Evolutionary conservation across 2,113 vertebrate genomes (phyloP).

Genomic region (Alethe diademata): DNA sequence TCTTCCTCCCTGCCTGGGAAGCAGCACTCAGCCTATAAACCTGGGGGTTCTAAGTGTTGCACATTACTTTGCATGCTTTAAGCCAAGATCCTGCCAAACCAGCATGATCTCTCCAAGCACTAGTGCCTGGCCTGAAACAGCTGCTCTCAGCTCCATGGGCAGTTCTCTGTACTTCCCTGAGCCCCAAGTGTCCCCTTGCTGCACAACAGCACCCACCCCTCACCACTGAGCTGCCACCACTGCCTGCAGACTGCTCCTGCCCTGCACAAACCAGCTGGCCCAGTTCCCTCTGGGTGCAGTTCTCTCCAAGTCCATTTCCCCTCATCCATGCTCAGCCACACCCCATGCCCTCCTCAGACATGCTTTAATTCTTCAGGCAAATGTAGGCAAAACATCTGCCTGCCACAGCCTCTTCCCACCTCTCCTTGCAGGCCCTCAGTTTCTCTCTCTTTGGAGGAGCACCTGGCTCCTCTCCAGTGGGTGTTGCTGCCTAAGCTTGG

Average conservation of each 20-base stretch:
- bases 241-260: background rate
- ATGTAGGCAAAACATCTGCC: background rate
- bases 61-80: fast-evolving
- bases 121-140: background rate
- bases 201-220: background rate
- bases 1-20: background rate
- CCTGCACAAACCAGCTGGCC: background rate
- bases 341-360: background rate
- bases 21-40: background rate
- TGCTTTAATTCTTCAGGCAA: background rate
- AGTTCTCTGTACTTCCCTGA: fast-evolving
- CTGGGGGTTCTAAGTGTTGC: fast-evolving
- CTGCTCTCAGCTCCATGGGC: background rate
- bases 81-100: background rate
- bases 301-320: background rate
- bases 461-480: background rate
- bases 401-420: background rate
- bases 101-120: background rate
- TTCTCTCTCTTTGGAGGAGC: background rate
- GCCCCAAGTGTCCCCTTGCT: background rate
- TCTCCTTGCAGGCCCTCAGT: background rate
- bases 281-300: fast-evolving
- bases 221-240: fast-evolving
- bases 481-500: background rate
- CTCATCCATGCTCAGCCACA: background rate